Conservation (phyloP, 1,140 invertebrate species). For the Calephelis nemesis region DNA sequence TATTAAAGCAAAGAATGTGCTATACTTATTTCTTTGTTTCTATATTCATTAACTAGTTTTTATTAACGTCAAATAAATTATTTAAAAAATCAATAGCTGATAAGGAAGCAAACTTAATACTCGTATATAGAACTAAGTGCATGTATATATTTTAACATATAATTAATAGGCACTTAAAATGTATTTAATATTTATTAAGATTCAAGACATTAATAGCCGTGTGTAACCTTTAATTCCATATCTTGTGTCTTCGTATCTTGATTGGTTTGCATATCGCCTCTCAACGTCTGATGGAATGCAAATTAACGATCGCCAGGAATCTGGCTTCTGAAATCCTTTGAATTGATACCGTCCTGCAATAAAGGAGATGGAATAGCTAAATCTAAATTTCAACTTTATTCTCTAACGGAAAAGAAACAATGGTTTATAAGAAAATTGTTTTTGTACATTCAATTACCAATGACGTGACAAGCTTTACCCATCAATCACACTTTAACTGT, state of each 20-base stretch:
- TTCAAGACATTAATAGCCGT: constrained; percentile 8
- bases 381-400: constrained; percentile 40
- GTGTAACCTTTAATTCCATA: constrained; percentile 27
- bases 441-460: constrained; percentile 68
- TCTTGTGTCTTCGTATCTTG: constrained; percentile 46
- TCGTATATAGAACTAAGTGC: neutral
- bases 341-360: constrained; percentile 39
- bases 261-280: constrained; percentile 66
- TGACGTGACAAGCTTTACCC: constrained; percentile 46
- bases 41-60: too few species aligned
- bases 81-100: neutral
- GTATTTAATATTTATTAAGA: constrained; percentile 7
- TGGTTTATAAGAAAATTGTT: constrained; percentile 46
- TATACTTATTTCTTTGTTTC: too few species aligned
- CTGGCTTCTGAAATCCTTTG: constrained; percentile 36
- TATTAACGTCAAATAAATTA: neutral
- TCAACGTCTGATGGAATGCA: constrained; percentile 46
- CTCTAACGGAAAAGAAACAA: constrained; percentile 36
- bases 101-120: neutral
- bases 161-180: constrained; percentile 10
- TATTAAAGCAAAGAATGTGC: too few species aligned
- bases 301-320: constrained; percentile 70
- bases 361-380: constrained; percentile 2
- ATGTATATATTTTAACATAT: neutral
- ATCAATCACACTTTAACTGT: constrained; percentile 77